Conservation (phyloP, 2,888 invertebrate genomes). For the Macaria notata region DNA sequence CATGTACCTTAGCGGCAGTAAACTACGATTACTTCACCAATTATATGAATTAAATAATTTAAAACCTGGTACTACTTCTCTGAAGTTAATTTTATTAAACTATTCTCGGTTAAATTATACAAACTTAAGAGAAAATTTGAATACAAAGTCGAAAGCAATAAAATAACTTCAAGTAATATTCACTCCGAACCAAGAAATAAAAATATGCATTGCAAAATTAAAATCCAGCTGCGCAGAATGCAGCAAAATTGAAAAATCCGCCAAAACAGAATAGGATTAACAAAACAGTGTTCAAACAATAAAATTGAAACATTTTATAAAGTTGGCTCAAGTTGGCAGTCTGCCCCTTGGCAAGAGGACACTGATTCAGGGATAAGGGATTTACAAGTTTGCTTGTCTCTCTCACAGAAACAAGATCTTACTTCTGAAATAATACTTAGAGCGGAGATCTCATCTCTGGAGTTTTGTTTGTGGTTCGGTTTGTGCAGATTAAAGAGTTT, state of each 20-base stretch:
- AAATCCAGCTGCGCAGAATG: background rate
- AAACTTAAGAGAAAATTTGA: no score
- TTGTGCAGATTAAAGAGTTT: constrained; percentile 11
- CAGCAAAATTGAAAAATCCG: constrained; percentile 1
- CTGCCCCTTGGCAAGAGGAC: constrained; percentile 25
- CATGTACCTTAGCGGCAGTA: no score
- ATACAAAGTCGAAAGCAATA: no score
- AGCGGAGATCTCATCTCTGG: constrained; percentile 24
- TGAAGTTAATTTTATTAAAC: no score
- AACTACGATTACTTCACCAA: no score
- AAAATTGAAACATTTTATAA: constrained; percentile 32
- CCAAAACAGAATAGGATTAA: constrained; percentile 18
- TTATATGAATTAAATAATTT: no score
- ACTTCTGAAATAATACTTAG: constrained; percentile 30
- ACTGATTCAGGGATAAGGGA: constrained; percentile 29
- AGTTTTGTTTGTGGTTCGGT: constrained; percentile 24
- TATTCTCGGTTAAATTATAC: no score
- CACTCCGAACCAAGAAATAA: no score
- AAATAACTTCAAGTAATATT: no score
- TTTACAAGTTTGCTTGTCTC: constrained; percentile 32
- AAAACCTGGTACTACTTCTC: no score
- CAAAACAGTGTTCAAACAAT: constrained; percentile 22
- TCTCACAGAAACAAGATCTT: constrained; percentile 25
- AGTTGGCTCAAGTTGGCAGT: constrained; percentile 25
- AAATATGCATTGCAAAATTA: no score